Evolutionary conservation across 2,113 vertebrate genomes (phyloP), one percentile per base, ranked within the genome.

Genomic region (Piaya cayana): DNA sequence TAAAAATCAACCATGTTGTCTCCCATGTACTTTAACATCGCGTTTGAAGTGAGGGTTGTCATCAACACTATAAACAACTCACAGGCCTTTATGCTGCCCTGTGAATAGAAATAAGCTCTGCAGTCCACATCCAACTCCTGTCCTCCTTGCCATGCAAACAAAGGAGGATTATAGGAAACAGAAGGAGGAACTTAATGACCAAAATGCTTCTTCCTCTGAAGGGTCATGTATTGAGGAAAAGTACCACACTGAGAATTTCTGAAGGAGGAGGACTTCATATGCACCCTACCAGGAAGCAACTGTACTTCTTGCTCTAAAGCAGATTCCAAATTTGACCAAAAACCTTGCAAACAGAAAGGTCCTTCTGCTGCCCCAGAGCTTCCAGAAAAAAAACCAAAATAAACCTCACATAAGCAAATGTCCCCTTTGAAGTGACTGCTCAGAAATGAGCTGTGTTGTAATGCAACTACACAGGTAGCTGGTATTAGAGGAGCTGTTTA

Each of bases 261-360:
- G 3, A 21, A 43, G 21, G 45, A 37, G 43, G 23, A 50, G 29
- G 14, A 59, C 12, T 69, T 88, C 25, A n/a, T n/a, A 43, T 78
- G 34, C 6, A 49, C 14, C 49, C 27, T 63, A 21, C 18, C 14
- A 63, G n/a, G 53, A 53, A 78, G 9, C 6, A 32, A 34, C 34
- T 55, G 27, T 69, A 20, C 20, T 23, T 3, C 30, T 59, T 55
- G 10, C 32, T 65, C 42, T n/a, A 34, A 25, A 8, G 29, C 21
- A 72, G 52, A 32, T 59, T 39, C 52, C 21, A 9, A 0, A 0
- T 47, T 67, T 0, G 0, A 12, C 29, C 47, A 62, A 34, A 76
- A 67, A 55, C 20, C 4, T 23, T 25, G 22, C 23, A 47, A 78
- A 74, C 2, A 29, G 67, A 55, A 59, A 59, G 4, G 14, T 12